Base-by-base conservation (phyloP, 2,888 invertebrate genomes). In the Xestia c-nigrum region DNA sequence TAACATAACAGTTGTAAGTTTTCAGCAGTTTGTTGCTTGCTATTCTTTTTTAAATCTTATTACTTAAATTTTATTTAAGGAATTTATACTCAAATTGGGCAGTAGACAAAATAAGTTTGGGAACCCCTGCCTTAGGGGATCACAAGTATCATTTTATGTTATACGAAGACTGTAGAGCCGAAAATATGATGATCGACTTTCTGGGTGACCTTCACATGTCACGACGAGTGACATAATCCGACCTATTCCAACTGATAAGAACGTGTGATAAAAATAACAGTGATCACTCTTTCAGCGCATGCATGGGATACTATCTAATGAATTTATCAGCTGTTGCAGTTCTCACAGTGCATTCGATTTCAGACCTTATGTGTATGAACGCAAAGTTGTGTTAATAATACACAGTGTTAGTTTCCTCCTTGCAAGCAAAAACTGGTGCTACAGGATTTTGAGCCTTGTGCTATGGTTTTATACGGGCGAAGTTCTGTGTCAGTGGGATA, bases 201-300 rank as follows among this genome's bases (percentile, higher is more conserved):
- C 5, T 40, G n/a, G 0, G 14, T 63, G 21, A 63, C 63, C 40
- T 64, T 43, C n/a, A 43, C 12, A 63, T 40, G 40, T n/a, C 43
- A 43, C 47, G 6, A 40, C 61, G 14, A 52, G 14, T 70, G 50
- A 38, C 31, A 68, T 77, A 76, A 84, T 59, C 70, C 66, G 72
- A 83, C 75, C 86, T 80, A 80, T 65, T 72, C 71, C 68, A 80
- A 72, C 59, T 68, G 55, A 74, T 67, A 74, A 43, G 21, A 19
- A n/a, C 12, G 2, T 21, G 38, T 65, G 38, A 65, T 72, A 72
- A 70, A 65, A 63, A 57, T n/a, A 47, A 6, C 40, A 50, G 1
- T 14, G 55, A 64, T 75, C 87, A 85, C 47, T 24, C 61, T 21
- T 31, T 31, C 31, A 68, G 1, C 46, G 68, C 86, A 72, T 83